Conservation (phyloP, 2,113 vertebrate species). For the Salvelinus fontinalis region DNA sequence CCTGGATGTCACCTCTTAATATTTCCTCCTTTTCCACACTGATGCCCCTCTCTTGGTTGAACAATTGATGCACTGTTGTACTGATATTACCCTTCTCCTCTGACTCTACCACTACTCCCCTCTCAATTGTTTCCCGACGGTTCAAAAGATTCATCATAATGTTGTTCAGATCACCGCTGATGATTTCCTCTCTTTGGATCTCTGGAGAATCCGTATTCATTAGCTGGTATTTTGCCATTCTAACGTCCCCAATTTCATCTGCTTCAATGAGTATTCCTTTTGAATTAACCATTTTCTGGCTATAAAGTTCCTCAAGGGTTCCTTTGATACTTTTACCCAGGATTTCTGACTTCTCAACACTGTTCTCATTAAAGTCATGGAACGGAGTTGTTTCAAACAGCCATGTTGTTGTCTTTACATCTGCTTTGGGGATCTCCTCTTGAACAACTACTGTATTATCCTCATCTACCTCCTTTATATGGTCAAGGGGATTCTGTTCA, state of each 20-base stretch:
- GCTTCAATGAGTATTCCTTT: constrained; percentile 87
- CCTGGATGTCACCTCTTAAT: constrained; percentile 82
- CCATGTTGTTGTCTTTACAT: constrained; percentile 88
- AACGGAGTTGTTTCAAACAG: constrained; percentile 92
- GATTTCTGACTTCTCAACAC: constrained; percentile 80
- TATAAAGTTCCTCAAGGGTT: constrained; percentile 86
- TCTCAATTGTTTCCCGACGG: constrained; percentile 68
- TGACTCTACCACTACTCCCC: constrained; percentile 77
- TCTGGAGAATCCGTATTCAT: constrained; percentile 84
- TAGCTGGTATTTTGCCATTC: constrained; percentile 90
- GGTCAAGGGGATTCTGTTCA: constrained; percentile 86
- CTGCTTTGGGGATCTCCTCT: constrained; percentile 83
- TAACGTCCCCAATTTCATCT: constrained; percentile 87
- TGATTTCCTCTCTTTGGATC: constrained; percentile 86
- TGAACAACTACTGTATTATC: constrained; percentile 44
- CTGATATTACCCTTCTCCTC: constrained; percentile 86
- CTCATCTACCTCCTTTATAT: constrained; percentile 79
- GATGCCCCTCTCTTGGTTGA: constrained; percentile 75
- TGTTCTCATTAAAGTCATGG: constrained; percentile 82
- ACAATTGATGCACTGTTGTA: constrained; percentile 81
- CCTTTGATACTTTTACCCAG: constrained; percentile 86
- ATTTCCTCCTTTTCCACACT: constrained; percentile 82
- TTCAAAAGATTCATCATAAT: constrained; percentile 88
- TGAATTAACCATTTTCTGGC: constrained; percentile 82
- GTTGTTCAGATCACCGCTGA: constrained; percentile 82